phyloP scores from a whole-genome alignment of 2,113 vertebrate species.

The Gymnarchus niloticus region DNA sequence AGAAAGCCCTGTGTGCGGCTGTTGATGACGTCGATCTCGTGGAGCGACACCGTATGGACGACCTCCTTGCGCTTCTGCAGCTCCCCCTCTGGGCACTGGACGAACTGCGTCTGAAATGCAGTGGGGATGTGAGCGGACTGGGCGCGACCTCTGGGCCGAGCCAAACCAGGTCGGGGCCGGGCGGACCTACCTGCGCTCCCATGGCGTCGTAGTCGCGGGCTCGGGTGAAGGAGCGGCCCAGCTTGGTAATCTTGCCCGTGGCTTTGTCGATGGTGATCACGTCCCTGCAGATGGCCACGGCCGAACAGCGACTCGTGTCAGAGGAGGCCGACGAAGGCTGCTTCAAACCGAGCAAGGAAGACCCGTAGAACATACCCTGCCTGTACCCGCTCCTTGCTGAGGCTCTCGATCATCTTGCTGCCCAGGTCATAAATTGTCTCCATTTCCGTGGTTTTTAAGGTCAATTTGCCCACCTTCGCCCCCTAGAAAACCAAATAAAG shows the following conservation, averaged over 20 bases:
- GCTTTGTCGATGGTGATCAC: conserved; percentile 93
- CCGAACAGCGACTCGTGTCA: neutral
- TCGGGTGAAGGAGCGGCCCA: conserved; percentile 86
- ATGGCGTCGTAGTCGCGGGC: conserved; percentile 89
- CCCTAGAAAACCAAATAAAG: conserved; percentile 58
- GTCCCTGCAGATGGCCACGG: conserved; percentile 58
- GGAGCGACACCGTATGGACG: conserved; percentile 85
- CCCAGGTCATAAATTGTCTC: conserved; percentile 92
- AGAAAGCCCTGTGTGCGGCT: conserved; percentile 90
- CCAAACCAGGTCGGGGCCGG: no score
- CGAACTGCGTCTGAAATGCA: conserved; percentile 76
- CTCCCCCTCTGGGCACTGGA: conserved; percentile 90
- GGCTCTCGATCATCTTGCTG: conserved; percentile 91
- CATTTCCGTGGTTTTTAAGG: conserved; percentile 91
- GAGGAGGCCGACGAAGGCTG: neutral
- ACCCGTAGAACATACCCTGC: conserved; percentile 69
- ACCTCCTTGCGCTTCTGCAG: conserved; percentile 91
- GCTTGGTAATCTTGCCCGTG: conserved; percentile 84
- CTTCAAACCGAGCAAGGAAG: neutral
- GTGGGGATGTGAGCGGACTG: neutral
- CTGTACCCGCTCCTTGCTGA: conserved; percentile 90
- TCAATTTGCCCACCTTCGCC: conserved; percentile 87
- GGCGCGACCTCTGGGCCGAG: no score
- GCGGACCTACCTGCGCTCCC: conserved; percentile 75
- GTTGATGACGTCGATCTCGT: conserved; percentile 93